Base-by-base conservation (phyloP, 2,888 invertebrate genomes). In the Scaptodrosophila latifasciaeformis region DNA sequence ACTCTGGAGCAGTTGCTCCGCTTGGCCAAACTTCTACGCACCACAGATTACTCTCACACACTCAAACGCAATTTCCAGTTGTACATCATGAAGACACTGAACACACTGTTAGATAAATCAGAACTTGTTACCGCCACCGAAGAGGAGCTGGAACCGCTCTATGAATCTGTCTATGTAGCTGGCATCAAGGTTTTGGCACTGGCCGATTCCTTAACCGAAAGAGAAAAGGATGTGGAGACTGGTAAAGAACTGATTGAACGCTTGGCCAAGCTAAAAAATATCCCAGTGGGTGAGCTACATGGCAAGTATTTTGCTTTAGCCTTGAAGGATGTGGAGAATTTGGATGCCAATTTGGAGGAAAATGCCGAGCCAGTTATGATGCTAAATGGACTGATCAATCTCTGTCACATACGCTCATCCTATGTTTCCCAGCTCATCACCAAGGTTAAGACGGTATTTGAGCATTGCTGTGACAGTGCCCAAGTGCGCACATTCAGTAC, bases 401-500 rank as follows among this genome's bases (percentile, higher is more conserved):
- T 83, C 15, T 81, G 71, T 13, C 72, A 72, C 4, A 71, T 85
- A 27, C 83, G 85, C 5, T 40, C 62, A 0, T 43, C 69, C 0
- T 84, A 83, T 44, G 35, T 87, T 5, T 12, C 53, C 1, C 49
- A 55, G 18, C 54, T 86, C 2, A 79, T 83, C n/a, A 59, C 60
- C 1, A 82, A 82, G 18, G 70, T 87, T 1, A 71, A 76, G 27
- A 34, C 57, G 0, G 84, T 85, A 2, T 83, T 84, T 54, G 52
- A 77, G 1, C 55, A 84, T 52, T 84, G 82, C 47, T 59, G 77
- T 2, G 80, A 82, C 31, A 78, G 82, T 29, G 86, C 83, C 0
- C 84, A 85, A 61, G 67, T 87, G 3, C 86, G 84, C 60, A 75
- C 86, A 17, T 84, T 86, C 10, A 81, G 80, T 43, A 75, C 79